Conservation (phyloP, 2,797 vertebrate species). For the Sarcoramphus papa region DNA sequence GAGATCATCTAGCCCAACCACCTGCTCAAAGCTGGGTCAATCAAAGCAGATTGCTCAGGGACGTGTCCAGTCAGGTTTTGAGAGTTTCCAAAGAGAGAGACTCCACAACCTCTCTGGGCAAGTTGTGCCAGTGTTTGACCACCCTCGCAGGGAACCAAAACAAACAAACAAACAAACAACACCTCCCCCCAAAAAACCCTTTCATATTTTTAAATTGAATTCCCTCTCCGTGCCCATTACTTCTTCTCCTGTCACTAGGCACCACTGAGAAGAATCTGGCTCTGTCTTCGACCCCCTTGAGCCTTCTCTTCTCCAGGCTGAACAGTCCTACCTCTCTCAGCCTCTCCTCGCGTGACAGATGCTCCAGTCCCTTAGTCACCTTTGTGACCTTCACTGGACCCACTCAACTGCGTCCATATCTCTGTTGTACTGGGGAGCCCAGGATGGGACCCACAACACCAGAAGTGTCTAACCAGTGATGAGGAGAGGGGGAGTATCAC, state of each 20-base stretch:
- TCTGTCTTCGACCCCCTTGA: not conserved
- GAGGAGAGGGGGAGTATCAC: not conserved
- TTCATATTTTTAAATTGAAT: not conserved
- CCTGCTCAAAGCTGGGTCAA: not conserved
- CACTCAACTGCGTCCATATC: not conserved
- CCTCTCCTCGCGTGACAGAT: not conserved
- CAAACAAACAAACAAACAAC: not conserved
- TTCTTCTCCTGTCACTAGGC: not conserved
- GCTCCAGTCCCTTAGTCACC: not conserved
- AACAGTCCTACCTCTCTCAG: not conserved
- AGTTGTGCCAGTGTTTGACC: not conserved
- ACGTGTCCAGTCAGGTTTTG: not conserved
- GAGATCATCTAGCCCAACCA: not conserved
- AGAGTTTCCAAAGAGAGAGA: not conserved
- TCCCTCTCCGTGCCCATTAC: not conserved
- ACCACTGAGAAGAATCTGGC: not conserved
- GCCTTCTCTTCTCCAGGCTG: not conserved
- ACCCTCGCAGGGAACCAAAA: not conserved
- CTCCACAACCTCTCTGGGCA: not conserved
- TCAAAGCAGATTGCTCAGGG: not conserved
- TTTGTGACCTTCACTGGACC: not conserved
- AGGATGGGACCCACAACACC: not conserved
- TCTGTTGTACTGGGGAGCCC: not conserved
- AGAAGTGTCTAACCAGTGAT: not conserved
- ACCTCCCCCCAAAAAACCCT: fast-evolving